Conservation (phyloP, 2,797 vertebrate genomes). For the Microcaecilia unicolor region DNA sequence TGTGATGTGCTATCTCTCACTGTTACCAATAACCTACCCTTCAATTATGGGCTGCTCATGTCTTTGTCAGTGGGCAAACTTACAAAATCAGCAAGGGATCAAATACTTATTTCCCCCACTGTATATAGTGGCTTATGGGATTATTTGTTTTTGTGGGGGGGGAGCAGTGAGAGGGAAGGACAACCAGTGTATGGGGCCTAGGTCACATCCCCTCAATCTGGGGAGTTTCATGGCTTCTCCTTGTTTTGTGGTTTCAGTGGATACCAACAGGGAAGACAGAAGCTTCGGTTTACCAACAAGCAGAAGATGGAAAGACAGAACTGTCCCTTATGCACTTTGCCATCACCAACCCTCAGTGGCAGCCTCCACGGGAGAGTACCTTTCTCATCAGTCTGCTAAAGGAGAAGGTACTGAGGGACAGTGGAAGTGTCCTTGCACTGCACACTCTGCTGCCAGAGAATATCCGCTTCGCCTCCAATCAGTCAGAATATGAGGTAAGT, state of each 20-base stretch:
- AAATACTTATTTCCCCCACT: no score
- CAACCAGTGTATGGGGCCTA: no score
- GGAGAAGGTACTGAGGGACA: conserved; percentile 87
- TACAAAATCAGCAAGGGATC: no score
- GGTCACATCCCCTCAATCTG: no score
- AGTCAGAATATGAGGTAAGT: conserved; percentile 84
- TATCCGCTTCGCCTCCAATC: conserved; percentile 69
- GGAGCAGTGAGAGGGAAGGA: no score
- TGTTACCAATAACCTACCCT: no score
- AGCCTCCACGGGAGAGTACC: conserved; percentile 86
- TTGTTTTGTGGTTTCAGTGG: conserved; percentile 61
- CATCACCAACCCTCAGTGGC: conserved; percentile 96
- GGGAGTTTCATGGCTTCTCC: no score
- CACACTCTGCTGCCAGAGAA: conserved; percentile 67
- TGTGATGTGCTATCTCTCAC: no score
- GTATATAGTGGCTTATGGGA: no score
- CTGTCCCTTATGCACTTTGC: conserved; percentile 97
- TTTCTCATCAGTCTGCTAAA: conserved; percentile 94
- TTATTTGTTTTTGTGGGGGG: no score
- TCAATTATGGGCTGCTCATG: no score
- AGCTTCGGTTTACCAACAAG: conserved; percentile 95
- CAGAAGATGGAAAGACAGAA: conserved; percentile 92
- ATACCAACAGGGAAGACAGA: conserved; percentile 92
- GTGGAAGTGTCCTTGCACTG: conserved; percentile 40
- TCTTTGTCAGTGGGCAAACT: no score